phyloP scores from a whole-genome alignment of 2,113 vertebrate genomes.

The Panthera leo region DNA sequence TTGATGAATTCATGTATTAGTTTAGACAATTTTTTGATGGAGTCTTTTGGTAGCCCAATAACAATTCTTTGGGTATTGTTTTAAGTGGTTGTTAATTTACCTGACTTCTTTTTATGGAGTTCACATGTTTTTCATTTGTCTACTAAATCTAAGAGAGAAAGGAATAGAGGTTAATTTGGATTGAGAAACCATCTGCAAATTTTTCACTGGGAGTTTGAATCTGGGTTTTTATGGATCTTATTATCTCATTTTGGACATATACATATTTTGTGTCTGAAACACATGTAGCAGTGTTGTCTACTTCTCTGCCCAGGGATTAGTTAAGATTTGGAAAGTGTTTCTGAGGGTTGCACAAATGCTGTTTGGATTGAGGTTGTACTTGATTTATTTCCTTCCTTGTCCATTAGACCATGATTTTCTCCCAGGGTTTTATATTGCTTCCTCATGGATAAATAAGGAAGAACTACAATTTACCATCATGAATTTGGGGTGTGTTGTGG shows the following conservation, averaged over 20 bases:
- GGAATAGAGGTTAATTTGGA: background rate
- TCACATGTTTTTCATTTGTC: background rate
- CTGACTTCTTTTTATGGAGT: background rate
- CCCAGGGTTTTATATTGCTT: background rate
- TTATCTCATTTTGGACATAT: background rate
- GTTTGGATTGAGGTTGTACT: background rate
- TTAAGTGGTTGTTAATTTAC: background rate
- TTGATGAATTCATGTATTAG: too few relatives aligned
- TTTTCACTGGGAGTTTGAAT: background rate
- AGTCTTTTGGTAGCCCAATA: background rate
- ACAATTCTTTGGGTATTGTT: background rate
- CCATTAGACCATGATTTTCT: background rate
- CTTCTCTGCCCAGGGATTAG: background rate
- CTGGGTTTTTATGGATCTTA: background rate
- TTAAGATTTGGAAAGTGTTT: background rate
- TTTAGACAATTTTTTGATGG: too few relatives aligned
- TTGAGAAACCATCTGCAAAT: background rate
- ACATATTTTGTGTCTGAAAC: background rate
- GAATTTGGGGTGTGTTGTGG: background rate
- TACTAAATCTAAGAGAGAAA: background rate
- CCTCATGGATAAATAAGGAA: background rate
- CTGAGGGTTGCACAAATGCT: background rate
- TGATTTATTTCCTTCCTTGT: background rate
- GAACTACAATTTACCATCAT: background rate
- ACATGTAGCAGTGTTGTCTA: background rate